These are phyloP conservation scores for Gouania willdenowi DNA, from an alignment of 2,797 vertebrate species.

Conservation along the genomic window DNA sequence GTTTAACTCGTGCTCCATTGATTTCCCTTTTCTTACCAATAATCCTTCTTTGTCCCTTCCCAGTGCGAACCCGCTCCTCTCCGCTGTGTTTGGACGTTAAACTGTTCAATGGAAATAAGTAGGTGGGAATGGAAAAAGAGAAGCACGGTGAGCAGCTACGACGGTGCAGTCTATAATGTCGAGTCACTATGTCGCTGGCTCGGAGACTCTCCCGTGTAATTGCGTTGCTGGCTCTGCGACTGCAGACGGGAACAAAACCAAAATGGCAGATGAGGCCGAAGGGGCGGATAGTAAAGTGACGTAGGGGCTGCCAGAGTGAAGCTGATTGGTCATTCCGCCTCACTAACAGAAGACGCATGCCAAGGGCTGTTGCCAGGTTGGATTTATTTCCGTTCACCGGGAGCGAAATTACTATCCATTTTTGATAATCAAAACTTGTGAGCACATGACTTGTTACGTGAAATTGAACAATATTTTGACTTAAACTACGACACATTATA, in stretches of 20 bases:
- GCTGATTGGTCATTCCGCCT: conserved; percentile 34
- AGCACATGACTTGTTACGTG: no score
- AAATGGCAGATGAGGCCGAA: conserved; percentile 80
- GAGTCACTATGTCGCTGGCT: conserved; percentile 77
- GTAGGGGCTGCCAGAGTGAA: conserved; percentile 26
- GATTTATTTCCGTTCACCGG: no score
- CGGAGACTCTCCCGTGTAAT: conserved; percentile 57
- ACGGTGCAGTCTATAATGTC: conserved; percentile 69
- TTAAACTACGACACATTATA: no score
- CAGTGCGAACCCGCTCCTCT: conserved; percentile 80
- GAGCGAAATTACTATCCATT: no score
- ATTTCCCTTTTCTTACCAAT: conserved; percentile 79
- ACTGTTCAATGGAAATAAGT: conserved; percentile 30
- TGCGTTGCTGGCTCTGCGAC: conserved; percentile 73
- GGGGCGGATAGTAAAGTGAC: conserved; percentile 67
- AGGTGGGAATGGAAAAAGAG: conserved; percentile 16
- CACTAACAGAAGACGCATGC: conserved; percentile 47
- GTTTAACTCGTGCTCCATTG: conserved; percentile 63
- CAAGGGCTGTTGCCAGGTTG: no score
- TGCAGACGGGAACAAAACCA: conserved; percentile 85
- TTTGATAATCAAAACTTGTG: no score
- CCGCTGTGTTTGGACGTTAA: conserved; percentile 47
- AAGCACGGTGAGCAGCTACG: conserved; percentile 31
- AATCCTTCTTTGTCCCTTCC: conserved; percentile 82
- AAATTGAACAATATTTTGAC: no score